These are phyloP conservation scores for Atractosteus spatula DNA, from an alignment of 2,113 vertebrate genomes.

Conservation along the genomic window DNA sequence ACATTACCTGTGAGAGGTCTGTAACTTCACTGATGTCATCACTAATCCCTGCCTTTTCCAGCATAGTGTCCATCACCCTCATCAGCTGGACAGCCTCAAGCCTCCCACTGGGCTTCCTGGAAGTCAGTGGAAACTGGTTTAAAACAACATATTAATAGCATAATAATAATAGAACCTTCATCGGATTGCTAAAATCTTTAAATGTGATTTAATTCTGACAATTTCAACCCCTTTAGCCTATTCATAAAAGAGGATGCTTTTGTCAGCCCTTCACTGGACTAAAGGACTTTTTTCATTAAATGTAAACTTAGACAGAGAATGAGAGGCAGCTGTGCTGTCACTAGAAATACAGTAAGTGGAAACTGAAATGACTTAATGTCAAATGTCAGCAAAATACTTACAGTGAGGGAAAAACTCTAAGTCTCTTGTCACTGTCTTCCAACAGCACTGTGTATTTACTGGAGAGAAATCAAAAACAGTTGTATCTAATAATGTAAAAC, in stretches of 20 bases:
- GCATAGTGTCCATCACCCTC: slow-evolving; percentile 80
- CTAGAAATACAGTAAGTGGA: no score
- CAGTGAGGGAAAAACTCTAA: slow-evolving; percentile 79
- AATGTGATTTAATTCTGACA: no score
- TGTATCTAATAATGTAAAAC: no score
- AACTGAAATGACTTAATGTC: no score
- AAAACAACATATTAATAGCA: background rate
- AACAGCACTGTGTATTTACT: slow-evolving; percentile 84
- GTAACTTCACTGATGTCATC: slow-evolving; percentile 55
- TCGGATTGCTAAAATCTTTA: no score
- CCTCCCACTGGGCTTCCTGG: slow-evolving; percentile 79
- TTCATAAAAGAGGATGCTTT: no score
- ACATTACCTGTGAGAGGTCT: slow-evolving; percentile 70
- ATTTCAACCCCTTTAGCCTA: no score
- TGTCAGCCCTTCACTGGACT: no score
- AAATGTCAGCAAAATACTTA: slow-evolving; percentile 45
- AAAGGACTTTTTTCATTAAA: no score
- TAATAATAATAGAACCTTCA: no score
- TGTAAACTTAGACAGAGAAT: no score
- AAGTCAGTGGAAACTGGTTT: background rate
- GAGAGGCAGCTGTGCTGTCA: no score
- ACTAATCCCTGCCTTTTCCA: slow-evolving; percentile 74
- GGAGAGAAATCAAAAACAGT: slow-evolving; percentile 23
- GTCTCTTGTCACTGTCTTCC: slow-evolving; percentile 73
- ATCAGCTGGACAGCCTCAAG: slow-evolving; percentile 76